These are phyloP conservation scores for Pao palembangensis DNA, from an alignment of 2,113 vertebrate species.

Conservation along the genomic window DNA sequence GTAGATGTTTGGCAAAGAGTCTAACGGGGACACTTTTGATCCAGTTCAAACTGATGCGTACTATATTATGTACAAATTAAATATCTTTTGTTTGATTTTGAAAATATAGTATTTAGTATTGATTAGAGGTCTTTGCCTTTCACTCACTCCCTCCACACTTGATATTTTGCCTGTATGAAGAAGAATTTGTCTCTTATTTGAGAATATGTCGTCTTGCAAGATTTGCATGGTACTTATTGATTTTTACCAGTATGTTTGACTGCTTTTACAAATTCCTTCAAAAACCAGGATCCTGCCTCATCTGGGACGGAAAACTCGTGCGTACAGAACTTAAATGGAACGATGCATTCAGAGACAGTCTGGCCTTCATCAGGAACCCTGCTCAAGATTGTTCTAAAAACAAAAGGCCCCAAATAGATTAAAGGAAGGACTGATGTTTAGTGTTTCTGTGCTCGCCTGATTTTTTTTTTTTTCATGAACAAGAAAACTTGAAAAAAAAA, in stretches of 20 bases:
- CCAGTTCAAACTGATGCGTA: conserved; percentile 74
- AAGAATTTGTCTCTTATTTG: conserved; percentile 80
- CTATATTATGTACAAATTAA: conserved; percentile 78
- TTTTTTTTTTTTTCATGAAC: conserved; percentile 71
- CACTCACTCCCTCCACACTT: conserved; percentile 75
- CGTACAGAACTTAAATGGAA: conserved; percentile 65
- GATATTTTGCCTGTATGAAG: conserved; percentile 77
- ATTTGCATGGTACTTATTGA: conserved; percentile 83
- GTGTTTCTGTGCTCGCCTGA: conserved; percentile 76
- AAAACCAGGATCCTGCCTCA: conserved; percentile 73
- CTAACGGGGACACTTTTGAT: conserved; percentile 73
- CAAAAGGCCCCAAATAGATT: conserved; percentile 50
- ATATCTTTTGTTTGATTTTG: conserved; percentile 78
- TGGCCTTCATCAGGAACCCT: conserved; percentile 66
- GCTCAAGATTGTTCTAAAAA: conserved; percentile 56
- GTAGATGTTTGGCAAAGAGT: conserved; percentile 57
- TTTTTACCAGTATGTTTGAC: conserved; percentile 81
- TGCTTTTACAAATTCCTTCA: conserved; percentile 74
- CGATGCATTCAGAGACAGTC: conserved; percentile 60
- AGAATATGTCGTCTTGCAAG: conserved; percentile 85
- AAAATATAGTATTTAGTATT: conserved; percentile 79
- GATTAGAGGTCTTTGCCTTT: conserved; percentile 77
- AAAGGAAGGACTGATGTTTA: conserved; percentile 64
- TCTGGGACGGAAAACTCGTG: conserved; percentile 60
- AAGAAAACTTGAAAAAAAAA: conserved; percentile 89